Conservation (phyloP, 2,797 vertebrate genomes). For the Tapirus indicus region DNA sequence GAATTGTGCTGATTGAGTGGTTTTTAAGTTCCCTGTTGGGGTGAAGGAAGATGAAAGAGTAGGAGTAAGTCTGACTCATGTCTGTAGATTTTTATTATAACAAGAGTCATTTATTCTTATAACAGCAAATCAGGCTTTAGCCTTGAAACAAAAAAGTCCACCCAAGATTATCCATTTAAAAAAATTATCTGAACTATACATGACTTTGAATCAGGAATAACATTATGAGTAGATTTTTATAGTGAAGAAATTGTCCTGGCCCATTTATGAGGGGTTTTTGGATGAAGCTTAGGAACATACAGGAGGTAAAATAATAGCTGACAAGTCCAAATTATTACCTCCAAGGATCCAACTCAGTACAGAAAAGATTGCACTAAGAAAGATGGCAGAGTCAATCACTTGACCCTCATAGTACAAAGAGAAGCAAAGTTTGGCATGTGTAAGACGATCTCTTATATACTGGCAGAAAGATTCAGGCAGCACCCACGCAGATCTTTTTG, state of each 20-base stretch:
- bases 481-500: not conserved
- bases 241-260: not conserved
- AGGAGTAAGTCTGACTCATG: not conserved
- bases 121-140: not conserved
- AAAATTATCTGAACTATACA: not conserved
- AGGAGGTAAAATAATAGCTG: not conserved
- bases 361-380: not conserved
- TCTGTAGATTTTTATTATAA: not conserved
- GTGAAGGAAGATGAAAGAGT: not conserved
- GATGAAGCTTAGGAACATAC: not conserved
- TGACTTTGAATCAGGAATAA: not conserved
- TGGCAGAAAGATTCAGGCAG: not conserved
- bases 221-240: not conserved
- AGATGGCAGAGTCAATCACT: not conserved
- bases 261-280: not conserved
- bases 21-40: conserved; percentile 39
- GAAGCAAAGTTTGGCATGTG: not conserved
- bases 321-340: not conserved
- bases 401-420: not conserved
- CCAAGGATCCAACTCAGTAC: not conserved
- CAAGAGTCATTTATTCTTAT: not conserved
- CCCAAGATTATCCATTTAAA: not conserved
- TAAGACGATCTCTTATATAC: not conserved
- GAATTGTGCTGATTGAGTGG: not conserved
- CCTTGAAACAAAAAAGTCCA: not conserved